Evolutionary conservation across 2,888 invertebrate genomes (phyloP).

Genomic region (Neocrepidodera transversa): DNA sequence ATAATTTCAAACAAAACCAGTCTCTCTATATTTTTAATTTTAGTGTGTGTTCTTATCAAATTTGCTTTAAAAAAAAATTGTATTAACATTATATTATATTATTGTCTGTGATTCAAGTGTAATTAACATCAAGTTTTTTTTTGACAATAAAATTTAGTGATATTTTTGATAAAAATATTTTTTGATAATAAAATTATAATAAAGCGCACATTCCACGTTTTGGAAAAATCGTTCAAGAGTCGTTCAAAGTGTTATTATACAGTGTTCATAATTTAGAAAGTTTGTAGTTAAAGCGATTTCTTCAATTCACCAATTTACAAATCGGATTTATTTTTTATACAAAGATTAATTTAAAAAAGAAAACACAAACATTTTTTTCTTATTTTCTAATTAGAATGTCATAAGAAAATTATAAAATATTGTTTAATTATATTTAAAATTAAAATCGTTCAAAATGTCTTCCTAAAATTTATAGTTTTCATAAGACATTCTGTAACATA

Average conservation of each 20-base stretch:
- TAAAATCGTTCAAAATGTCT: background rate
- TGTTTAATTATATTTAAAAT: background rate
- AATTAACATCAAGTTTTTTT: constrained; percentile 41
- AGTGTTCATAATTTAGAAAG: constrained; percentile 33
- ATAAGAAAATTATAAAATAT: no score
- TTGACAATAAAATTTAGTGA: constrained; percentile 42
- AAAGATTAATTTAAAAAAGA: no score
- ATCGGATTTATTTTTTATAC: no score
- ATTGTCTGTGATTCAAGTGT: constrained; percentile 53
- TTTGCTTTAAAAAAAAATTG: constrained; percentile 21
- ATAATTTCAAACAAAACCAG: constrained; percentile 8
- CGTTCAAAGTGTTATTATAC: constrained; percentile 45
- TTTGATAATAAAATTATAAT: constrained; percentile 7
- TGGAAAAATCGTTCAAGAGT: constrained; percentile 37
- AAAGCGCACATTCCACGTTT: constrained; percentile 42
- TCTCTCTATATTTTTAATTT: constrained; percentile 39
- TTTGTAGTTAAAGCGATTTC: constrained; percentile 8
- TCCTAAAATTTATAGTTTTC: background rate
- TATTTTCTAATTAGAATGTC: no score
- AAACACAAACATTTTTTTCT: no score
- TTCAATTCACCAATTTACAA: constrained; percentile 7
- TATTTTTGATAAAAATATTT: constrained; percentile 43
- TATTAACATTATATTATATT: constrained; percentile 44
- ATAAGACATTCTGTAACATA: background rate
- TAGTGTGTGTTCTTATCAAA: constrained; percentile 26